Conservation (phyloP, 2,113 vertebrate species). For the Ploceus nigricollis region DNA sequence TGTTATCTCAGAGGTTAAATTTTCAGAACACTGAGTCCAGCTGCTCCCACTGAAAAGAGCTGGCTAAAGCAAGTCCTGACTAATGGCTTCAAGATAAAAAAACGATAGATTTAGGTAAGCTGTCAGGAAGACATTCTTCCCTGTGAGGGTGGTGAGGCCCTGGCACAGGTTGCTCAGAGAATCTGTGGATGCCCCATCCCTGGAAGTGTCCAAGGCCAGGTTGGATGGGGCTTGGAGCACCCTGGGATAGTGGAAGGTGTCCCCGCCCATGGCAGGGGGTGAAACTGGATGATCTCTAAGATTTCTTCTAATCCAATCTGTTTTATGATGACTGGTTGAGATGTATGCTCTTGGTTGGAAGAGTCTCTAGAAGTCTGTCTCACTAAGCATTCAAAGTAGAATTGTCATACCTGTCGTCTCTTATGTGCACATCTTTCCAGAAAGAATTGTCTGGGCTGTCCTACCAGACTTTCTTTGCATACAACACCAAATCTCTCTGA, state of each 20-base stretch:
- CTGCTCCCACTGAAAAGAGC: background rate
- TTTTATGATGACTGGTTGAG: background rate
- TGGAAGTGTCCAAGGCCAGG: background rate
- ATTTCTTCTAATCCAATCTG: background rate
- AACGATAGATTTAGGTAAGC: background rate
- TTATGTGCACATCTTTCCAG: background rate
- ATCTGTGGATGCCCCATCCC: accelerated
- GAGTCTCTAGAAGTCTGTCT: background rate
- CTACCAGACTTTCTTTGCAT: background rate
- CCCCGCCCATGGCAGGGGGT: accelerated
- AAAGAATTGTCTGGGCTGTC: background rate
- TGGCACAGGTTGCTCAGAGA: background rate
- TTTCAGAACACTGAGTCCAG: background rate
- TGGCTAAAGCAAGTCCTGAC: background rate
- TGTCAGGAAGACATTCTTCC: background rate
- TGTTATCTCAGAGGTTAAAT: background rate
- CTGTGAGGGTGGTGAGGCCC: background rate
- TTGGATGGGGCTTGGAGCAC: accelerated
- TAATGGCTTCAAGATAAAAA: background rate
- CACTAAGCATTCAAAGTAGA: background rate
- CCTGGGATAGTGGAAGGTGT: background rate
- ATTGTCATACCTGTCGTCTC: background rate
- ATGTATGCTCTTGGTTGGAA: background rate
- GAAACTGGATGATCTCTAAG: background rate
- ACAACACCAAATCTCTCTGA: background rate